Base-by-base conservation (phyloP, 2,113 vertebrate species). In the Dipodomys stephensi region DNA sequence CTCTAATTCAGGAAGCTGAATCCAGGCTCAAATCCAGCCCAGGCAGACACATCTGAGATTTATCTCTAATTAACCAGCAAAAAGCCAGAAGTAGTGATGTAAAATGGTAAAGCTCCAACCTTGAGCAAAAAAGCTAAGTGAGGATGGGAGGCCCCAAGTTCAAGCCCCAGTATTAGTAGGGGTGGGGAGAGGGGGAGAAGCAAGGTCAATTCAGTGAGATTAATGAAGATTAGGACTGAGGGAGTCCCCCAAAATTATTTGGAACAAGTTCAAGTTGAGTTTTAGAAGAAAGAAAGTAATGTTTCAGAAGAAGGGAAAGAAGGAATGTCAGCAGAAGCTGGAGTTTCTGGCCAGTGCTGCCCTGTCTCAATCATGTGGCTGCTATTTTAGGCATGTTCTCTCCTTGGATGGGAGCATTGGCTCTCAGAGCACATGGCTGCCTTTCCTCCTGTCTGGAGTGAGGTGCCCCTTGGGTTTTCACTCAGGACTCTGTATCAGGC, bases 321-420 rank as follows among this genome's bases (percentile, higher is more conserved):
- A 83, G n/a, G 68, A 77, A 44, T 28, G 64, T 28, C 6, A 23
- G n/a, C 10, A 7, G 76, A 60, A 49, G 20, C 1, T 11, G 83
- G 19, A 27, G 46, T 39, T 10, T 49, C 10, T 19, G 15, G 15
- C 23, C 0, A 4, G 23, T 49, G 49, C 77, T 9, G 0, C 57
- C 27, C 69, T 32, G 35, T 22, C 76, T 92, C 49, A 0, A 0
- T 16, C 0, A 0, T 1, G 25, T 1, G 9, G 67, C 68, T 62
- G 60, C 91, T 72, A 2, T 44, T 74, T 71, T 8, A 39, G 88
- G 35, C 32, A 71, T 62, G 28, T 79, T 13, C 49, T n/a, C 60
- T 88, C 64, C 53, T 44, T 62, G 32, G 71, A 76, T 9, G 19
- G 27, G 64, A 46, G 15, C 0, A 0, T 23, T 39, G 82, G 72